Conservation (phyloP, 2,888 invertebrate genomes). For the Pogonocherus hispidulus region DNA sequence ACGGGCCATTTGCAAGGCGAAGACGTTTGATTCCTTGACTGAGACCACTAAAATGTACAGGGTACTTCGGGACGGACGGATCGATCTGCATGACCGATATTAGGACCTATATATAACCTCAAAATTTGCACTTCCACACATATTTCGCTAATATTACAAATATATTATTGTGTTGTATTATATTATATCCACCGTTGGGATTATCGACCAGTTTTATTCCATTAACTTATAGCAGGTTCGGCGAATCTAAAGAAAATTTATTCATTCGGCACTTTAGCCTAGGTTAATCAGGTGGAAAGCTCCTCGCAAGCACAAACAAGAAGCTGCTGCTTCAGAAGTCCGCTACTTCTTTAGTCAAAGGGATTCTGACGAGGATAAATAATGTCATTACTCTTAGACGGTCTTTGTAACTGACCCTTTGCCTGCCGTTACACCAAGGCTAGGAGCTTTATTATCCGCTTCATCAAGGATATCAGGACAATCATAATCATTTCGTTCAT, state of each 20-base stretch:
- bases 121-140: too few species aligned
- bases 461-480: slow-evolving; percentile 42
- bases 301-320: slow-evolving; percentile 33
- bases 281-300: slow-evolving; percentile 46
- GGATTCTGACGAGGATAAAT: slow-evolving; percentile 50
- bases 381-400: slow-evolving; percentile 52
- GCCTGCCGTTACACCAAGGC: slow-evolving; percentile 54
- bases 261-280: slow-evolving; percentile 19
- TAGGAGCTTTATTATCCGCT: slow-evolving; percentile 50
- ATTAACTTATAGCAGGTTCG: neutral
- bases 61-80: too few species aligned
- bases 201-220: too few species aligned
- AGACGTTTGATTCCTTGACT: neutral
- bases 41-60: too few species aligned
- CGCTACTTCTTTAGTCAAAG: slow-evolving; percentile 39
- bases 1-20: neutral
- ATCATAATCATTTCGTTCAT: too few species aligned
- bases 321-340: slow-evolving; percentile 22
- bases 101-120: too few species aligned
- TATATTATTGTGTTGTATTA: too few species aligned
- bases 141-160: too few species aligned
- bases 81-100: too few species aligned
- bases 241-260: neutral
- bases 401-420: slow-evolving; percentile 52
- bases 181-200: too few species aligned